A percentile compares a stretch with the other conserved stretches of the same genome.
Evolutionary conservation across 2,797 vertebrate species (phyloP).

Genomic region (Onychomys torridus): DNA sequence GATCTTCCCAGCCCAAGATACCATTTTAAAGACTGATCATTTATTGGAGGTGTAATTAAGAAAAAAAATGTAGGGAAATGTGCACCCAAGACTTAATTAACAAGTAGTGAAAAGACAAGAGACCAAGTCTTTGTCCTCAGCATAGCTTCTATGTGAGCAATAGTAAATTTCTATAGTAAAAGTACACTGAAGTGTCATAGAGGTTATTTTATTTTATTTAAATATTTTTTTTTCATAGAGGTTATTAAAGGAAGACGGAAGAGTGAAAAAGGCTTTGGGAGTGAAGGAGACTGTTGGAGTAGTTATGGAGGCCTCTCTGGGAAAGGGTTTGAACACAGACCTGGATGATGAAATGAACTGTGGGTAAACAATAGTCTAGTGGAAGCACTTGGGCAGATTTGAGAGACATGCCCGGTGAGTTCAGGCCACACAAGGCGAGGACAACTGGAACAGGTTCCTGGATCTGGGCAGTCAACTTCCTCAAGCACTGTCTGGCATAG

Average conservation of each 20-base stretch:
- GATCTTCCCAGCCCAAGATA: background rate
- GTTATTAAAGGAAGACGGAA: background rate
- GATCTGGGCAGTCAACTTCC: background rate
- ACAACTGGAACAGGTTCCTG: background rate
- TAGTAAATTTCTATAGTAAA: background rate
- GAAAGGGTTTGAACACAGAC: background rate
- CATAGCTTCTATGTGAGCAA: background rate
- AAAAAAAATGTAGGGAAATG: background rate
- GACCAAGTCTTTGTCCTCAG: background rate
- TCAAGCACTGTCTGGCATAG: background rate
- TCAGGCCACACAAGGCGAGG: background rate
- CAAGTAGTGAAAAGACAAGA: background rate
- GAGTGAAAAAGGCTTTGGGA: background rate
- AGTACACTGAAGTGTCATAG: background rate
- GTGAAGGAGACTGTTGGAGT: background rate
- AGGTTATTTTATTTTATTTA: no score
- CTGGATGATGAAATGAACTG: background rate
- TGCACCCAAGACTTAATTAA: background rate
- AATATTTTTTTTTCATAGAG: no score
- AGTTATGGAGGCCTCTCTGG: background rate
- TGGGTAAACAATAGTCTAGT: background rate
- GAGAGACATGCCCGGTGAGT: background rate
- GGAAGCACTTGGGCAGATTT: background rate
- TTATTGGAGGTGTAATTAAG: constrained; percentile 8
- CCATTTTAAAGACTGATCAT: constrained; percentile 24